Evolutionary conservation across 1,140 invertebrate genomes (phyloP), one percentile per base, ranked within the genome.

Genomic region (Drosophila rufa): DNA sequence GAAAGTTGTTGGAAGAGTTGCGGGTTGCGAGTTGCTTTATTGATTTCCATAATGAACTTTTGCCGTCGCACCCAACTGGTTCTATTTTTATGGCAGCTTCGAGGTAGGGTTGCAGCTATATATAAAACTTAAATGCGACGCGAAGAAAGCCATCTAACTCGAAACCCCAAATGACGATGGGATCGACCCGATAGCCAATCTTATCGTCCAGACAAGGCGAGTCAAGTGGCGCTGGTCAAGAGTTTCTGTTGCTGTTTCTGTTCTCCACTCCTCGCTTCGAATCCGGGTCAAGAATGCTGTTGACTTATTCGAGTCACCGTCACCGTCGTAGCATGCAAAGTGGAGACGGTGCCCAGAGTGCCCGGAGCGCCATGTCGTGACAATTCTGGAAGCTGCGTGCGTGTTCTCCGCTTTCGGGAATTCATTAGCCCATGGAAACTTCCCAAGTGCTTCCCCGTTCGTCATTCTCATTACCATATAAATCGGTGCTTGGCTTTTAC

Each of bases 261-360:
- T 36, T 22, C 33, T 51, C 38, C 47, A 33, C 45, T 57, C 56
- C 51, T 51, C 68, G 17, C 42, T 47, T n/a, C 67, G 36, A n/a
- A 83, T 84, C 76, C 73, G 82, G 81, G 81, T 84, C 81, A 84
- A 84, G 82, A 71, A 67, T 83, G 67, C 55, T 46, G 43, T 78
- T 58, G 56, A 64, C 65, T 36, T 70, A 43, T 64, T 50, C 56
- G 36, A 65, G 60, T 22, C 12, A 38, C 36, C 36, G 12, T 14
- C 12, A 14, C 36, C 36, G 12, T 14, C 36, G 12, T 14, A 47
- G 82, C 71, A 84, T 77, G 79, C 78, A 81, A 80, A 83, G 47
- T 42, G 64, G 55, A 25, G 48, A 64, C 57, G 19, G n/a, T 22
- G 68, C 57, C 59, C 47, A 45, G 11, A 38, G n/a, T 22, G 68